Percentiles rank a stretch among this genome's conserved stretches.
Conservation (phyloP, 2,797 vertebrate genomes). For the Gastrophryne carolinensis region DNA sequence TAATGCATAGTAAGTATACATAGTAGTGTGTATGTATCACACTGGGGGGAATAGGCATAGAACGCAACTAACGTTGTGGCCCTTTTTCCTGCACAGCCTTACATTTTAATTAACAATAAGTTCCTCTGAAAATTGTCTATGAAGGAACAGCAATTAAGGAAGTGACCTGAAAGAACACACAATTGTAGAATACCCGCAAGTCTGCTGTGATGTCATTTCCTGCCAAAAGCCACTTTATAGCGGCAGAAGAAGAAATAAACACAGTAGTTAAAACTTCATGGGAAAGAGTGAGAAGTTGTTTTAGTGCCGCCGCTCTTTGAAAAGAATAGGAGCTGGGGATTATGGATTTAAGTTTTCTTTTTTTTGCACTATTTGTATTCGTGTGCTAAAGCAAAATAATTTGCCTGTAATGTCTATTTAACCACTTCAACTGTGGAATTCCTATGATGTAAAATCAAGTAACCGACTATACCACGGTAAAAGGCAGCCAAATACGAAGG, state of each 20-base stretch:
- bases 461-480: no score
- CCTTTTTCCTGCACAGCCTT: neutral
- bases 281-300: slow-evolving; percentile 39
- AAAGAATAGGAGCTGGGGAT: slow-evolving; percentile 4
- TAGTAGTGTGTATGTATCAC: no score
- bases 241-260: slow-evolving; percentile 9
- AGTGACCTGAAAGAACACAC: neutral
- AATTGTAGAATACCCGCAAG: slow-evolving; percentile 1
- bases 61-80: no score
- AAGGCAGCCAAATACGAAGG: no score
- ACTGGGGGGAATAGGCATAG: no score
- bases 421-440: no score
- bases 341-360: neutral
- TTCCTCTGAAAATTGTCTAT: no score
- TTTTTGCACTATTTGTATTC: neutral
- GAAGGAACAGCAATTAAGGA: no score
- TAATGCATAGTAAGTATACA: no score
- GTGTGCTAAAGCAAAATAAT: neutral
- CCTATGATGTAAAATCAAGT: no score
- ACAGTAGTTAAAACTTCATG: slow-evolving; percentile 5
- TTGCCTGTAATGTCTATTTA: no score
- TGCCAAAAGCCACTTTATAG: slow-evolving; percentile 19
- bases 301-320: slow-evolving; percentile 11
- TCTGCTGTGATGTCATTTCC: slow-evolving; percentile 30
- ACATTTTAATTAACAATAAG: neutral